Conservation (phyloP, 2,797 vertebrate genomes). For the Melanotaenia maccullochi region DNA sequence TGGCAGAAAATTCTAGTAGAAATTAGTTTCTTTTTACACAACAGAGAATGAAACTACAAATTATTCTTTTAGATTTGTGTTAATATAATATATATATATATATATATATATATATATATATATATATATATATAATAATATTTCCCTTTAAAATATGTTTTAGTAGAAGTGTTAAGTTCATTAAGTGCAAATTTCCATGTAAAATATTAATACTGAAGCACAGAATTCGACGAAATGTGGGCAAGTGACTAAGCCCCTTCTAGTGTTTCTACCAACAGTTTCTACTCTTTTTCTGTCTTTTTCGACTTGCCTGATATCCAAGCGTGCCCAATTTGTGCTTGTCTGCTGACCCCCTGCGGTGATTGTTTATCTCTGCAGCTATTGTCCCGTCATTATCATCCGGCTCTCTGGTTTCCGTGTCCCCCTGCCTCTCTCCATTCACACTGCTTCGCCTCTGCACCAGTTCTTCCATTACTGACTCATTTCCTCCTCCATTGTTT, state of each 20-base stretch:
- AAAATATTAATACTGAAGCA: neutral
- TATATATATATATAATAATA: no score
- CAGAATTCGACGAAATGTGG: neutral
- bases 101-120: no score
- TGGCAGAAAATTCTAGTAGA: no score
- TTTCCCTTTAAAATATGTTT: neutral
- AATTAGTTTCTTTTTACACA: neutral
- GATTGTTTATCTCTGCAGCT: slow-evolving; percentile 54
- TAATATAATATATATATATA: no score
- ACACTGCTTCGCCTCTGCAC: slow-evolving; percentile 26
- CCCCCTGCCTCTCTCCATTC: slow-evolving; percentile 57
- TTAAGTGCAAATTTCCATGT: neutral
- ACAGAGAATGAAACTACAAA: neutral
- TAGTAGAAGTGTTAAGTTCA: neutral
- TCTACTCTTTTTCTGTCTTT: neutral
- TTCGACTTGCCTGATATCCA: slow-evolving; percentile 71
- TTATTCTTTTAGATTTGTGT: neutral
- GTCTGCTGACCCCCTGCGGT: slow-evolving; percentile 75
- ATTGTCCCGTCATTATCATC: slow-evolving; percentile 46
- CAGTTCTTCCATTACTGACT: slow-evolving; percentile 43
- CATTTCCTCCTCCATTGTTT: slow-evolving; percentile 57
- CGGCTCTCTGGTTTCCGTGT: slow-evolving; percentile 54
- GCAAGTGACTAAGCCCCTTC: neutral
- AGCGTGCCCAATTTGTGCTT: slow-evolving; percentile 71
- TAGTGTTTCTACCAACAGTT: neutral